Evolutionary conservation across 2,113 vertebrate species (phyloP), one percentile per base, ranked within the genome.

Genomic region (Anthoscopus minutus): DNA sequence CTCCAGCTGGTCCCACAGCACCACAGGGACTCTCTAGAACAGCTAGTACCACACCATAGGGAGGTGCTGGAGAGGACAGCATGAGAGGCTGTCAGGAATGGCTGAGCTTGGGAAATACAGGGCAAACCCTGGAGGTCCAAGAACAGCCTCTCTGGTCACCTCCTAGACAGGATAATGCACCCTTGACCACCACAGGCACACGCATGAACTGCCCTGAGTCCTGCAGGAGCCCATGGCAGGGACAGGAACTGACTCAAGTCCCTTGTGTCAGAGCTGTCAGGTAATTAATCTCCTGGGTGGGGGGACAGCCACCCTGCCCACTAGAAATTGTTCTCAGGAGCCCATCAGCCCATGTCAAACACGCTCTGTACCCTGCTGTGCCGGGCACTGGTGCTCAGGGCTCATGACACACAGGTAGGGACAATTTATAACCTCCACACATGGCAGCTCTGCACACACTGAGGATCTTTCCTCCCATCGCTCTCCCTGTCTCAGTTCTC

Each of bases 341-440:
- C 50, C 72, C 3, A 0, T 40, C 48, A 81, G 53, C 44, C 47
- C 9, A 2, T 0, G 7, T 35, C 74, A 82, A 45, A 51, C 51
- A 42, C 28, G 4, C 31, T 58, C 28, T 19, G 61, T 35, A 58
- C 58, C 35, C 38, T 40, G 60, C 48, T 81, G 42, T 58, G 61
- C 50, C 6, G 1, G 0, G 30, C 1, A 0, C n/a, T 12, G 50
- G 9, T 54, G 33, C 53, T 28, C 30, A 4, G 42, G 45, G 45
- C 13, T 61, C 84, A 6, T 61, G 57, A 30, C 0, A 4, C 27
- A 21, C 1, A 2, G 24, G 15, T 27, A 33, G 73, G 65, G 66
- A 94, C 1, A 2, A 8, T 76, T 44, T 40, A 58, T 83, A 88
- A 57, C 47, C 51, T 73, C 56, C 56, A 42, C 1, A 3, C 18